Evolutionary conservation across 2,888 invertebrate genomes (phyloP).

Genomic region (Loripinus fragilis): DNA sequence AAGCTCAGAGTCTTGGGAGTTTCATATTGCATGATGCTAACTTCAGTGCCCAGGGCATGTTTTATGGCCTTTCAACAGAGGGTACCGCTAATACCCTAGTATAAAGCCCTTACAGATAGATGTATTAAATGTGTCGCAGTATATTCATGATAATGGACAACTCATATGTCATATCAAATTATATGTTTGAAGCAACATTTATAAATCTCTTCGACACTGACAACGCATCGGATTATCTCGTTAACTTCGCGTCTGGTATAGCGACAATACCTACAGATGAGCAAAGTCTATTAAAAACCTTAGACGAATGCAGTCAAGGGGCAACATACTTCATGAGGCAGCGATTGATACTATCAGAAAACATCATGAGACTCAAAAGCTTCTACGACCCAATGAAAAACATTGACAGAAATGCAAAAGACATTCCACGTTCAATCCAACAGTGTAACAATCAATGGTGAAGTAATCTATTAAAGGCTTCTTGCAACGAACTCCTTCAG

Average conservation of each 20-base stretch:
- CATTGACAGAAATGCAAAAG: background rate
- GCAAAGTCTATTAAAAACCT: background rate
- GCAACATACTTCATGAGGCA: background rate
- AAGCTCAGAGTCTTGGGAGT: too few species aligned
- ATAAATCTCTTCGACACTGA: background rate
- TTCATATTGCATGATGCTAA: too few species aligned
- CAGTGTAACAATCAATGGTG: background rate
- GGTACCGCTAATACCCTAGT: too few species aligned
- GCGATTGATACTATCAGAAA: background rate
- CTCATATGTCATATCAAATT: too few species aligned
- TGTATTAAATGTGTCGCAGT: too few species aligned
- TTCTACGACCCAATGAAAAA: background rate
- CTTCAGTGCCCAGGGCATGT: too few species aligned
- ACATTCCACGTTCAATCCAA: background rate
- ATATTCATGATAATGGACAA: too few species aligned
- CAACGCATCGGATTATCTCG: background rate
- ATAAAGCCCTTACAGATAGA: too few species aligned
- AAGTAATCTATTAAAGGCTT: background rate
- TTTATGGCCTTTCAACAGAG: too few species aligned
- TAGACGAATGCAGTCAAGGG: background rate
- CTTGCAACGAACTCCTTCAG: background rate
- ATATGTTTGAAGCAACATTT: background rate
- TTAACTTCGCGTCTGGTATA: background rate
- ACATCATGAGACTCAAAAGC: background rate
- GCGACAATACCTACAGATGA: background rate